phyloP scores from a whole-genome alignment of 2,888 invertebrate species.

The Andrena praecox region DNA sequence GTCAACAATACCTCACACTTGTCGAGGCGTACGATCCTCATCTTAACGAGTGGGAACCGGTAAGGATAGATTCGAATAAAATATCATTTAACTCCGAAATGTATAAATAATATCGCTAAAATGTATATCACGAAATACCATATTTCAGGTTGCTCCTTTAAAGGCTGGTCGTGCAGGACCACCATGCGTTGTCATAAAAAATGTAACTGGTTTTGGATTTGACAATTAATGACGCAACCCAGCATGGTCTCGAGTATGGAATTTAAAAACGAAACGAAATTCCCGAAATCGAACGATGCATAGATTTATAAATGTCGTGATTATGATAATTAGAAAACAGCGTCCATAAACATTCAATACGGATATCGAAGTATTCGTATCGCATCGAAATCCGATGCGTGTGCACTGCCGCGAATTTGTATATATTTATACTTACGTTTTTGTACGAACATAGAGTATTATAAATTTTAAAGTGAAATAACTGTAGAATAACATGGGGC shows the following conservation, averaged over 20 bases:
- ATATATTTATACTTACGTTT: slow-evolving; percentile 56
- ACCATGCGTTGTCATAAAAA: slow-evolving; percentile 91
- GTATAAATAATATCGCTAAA: neutral
- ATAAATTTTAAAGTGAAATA: slow-evolving; percentile 1
- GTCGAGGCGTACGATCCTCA: slow-evolving; percentile 96
- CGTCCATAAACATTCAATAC: slow-evolving; percentile 12
- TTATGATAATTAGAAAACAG: slow-evolving; percentile 2
- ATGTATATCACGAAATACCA: slow-evolving; percentile 32
- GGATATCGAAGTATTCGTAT: slow-evolving; percentile 19
- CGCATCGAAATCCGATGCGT: slow-evolving; percentile 8
- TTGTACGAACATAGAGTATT: slow-evolving; percentile 47
- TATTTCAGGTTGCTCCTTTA: slow-evolving; percentile 89
- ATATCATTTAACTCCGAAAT: slow-evolving; percentile 7
- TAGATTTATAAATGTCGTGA: neutral
- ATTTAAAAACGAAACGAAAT: slow-evolving; percentile 13
- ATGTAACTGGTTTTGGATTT: slow-evolving; percentile 52
- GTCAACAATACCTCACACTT: slow-evolving; percentile 93
- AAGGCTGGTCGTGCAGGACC: slow-evolving; percentile 95
- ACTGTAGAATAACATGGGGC: slow-evolving; percentile 6
- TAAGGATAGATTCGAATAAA: slow-evolving; percentile 71
- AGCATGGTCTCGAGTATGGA: slow-evolving; percentile 2
- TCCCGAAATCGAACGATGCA: slow-evolving; percentile 11
- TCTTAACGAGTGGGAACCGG: slow-evolving; percentile 90
- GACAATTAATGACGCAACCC: slow-evolving; percentile 12
- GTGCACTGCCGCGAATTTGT: slow-evolving; percentile 39